Percentiles rank a stretch among this genome's conserved stretches.
phyloP scores from a whole-genome alignment of 2,113 vertebrate genomes.

The Acrocephalus kingi region DNA sequence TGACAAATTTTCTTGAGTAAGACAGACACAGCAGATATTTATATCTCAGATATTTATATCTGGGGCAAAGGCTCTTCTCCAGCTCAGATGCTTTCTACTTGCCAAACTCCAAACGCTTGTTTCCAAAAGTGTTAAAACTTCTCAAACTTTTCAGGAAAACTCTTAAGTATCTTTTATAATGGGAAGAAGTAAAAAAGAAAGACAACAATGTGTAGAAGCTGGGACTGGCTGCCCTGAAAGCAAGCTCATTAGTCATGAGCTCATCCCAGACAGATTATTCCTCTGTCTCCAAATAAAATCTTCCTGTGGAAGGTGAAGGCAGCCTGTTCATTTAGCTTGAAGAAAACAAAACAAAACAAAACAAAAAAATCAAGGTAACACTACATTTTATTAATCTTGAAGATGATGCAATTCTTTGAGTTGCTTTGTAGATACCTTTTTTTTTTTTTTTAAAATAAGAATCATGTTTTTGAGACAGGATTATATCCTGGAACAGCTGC shows the following conservation, averaged over 20 bases:
- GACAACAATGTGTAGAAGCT: not conserved
- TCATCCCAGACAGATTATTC: not conserved
- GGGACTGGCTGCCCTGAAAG: not conserved
- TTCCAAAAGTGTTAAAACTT: conserved; percentile 22
- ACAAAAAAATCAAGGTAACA: not conserved
- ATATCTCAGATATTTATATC: conserved; percentile 36
- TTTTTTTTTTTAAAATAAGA: not conserved
- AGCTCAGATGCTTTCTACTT: not conserved
- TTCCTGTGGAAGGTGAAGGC: not conserved
- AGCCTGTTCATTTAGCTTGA: not conserved
- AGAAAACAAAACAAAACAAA: not conserved
- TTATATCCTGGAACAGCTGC: not conserved
- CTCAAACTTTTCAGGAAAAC: not conserved
- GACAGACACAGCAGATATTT: conserved; percentile 25
- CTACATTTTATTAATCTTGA: not conserved
- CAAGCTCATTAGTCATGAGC: not conserved
- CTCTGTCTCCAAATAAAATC: not conserved
- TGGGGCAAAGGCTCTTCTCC: conserved; percentile 34
- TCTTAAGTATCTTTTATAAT: not conserved
- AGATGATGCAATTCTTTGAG: not conserved
- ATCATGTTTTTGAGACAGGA: not conserved
- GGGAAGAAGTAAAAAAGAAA: not conserved
- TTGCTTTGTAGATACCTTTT: not conserved
- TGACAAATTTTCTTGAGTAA: conserved; percentile 33
- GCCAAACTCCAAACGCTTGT: not conserved